Conservation (phyloP, 2,888 invertebrate genomes). For the Dorcus hopei region DNA sequence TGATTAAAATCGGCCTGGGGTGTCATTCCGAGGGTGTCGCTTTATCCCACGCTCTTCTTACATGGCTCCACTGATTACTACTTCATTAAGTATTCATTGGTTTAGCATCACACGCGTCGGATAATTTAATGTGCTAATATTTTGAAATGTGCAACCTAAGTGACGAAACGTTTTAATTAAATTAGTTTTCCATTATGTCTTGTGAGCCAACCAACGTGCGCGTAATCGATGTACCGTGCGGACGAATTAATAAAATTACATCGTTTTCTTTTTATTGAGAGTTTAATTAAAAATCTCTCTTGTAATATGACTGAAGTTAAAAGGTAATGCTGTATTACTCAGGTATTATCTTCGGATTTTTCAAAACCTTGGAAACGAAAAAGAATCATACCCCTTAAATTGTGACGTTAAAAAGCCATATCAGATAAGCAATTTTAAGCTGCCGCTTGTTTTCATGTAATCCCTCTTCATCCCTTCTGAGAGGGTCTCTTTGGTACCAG, state of each 20-base stretch:
- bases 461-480: conserved; percentile 3
- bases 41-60: conserved; percentile 21
- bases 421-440: conserved; percentile 9
- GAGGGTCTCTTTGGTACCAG: conserved; percentile 6
- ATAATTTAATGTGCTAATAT: conserved; percentile 35
- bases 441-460: conserved; percentile 7
- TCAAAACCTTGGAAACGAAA: too few species aligned
- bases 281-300: too few species aligned
- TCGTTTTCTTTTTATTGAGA: too few species aligned
- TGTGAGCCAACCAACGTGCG: not conserved
- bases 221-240: not conserved
- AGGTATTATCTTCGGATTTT: too few species aligned
- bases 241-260: not conserved
- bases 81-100: conserved; percentile 43
- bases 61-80: conserved; percentile 32
- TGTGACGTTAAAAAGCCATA: conserved; percentile 17
- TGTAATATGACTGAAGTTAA: too few species aligned
- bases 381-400: not conserved
- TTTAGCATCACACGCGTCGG: conserved; percentile 23
- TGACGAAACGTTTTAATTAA: not conserved
- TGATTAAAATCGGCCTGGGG: too few species aligned
- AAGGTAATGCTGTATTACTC: too few species aligned
- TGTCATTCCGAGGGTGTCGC: conserved; percentile 4
- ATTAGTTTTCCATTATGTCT: not conserved
- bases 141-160: conserved; percentile 10